These are phyloP conservation scores for Lacanobia wlatinum DNA, from an alignment of 2,888 invertebrate genomes.

Conservation along the genomic window DNA sequence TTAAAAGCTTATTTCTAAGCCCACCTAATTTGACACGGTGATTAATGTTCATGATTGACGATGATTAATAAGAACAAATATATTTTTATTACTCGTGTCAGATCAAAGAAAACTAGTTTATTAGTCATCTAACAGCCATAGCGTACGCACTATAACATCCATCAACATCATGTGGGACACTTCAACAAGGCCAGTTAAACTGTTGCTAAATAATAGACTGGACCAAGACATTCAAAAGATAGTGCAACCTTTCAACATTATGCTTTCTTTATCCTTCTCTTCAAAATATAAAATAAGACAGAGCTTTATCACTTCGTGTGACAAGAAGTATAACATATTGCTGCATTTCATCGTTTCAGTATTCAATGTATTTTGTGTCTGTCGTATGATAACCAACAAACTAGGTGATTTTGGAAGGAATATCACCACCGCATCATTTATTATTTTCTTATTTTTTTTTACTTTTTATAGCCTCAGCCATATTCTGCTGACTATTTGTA, in stretches of 20 bases:
- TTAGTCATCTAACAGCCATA: not conserved
- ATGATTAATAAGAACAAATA: too few relatives aligned
- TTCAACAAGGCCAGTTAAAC: not conserved
- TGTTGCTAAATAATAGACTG: not conserved
- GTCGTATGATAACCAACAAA: fast-evolving
- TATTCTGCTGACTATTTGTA: not conserved
- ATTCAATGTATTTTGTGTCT: fast-evolving
- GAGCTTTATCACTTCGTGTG: not conserved
- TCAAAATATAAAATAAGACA: conserved; percentile 36
- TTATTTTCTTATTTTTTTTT: too few relatives aligned
- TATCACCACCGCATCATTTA: fast-evolving
- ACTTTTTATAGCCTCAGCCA: not conserved
- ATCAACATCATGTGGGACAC: conserved; percentile 4
- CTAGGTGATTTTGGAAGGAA: fast-evolving
- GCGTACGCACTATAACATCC: not conserved
- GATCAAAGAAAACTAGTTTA: not conserved
- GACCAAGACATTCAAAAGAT: not conserved
- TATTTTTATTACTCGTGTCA: too few relatives aligned
- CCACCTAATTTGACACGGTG: too few relatives aligned
- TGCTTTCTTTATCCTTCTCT: conserved; percentile 6
- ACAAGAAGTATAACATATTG: conserved; percentile 14
- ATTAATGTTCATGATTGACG: too few relatives aligned
- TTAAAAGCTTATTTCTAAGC: too few relatives aligned
- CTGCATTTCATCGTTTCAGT: not conserved
- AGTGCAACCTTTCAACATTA: conserved; percentile 25